Evolutionary conservation across 1,140 invertebrate genomes (phyloP).

Genomic region (Drosophila equinoxialis): DNA sequence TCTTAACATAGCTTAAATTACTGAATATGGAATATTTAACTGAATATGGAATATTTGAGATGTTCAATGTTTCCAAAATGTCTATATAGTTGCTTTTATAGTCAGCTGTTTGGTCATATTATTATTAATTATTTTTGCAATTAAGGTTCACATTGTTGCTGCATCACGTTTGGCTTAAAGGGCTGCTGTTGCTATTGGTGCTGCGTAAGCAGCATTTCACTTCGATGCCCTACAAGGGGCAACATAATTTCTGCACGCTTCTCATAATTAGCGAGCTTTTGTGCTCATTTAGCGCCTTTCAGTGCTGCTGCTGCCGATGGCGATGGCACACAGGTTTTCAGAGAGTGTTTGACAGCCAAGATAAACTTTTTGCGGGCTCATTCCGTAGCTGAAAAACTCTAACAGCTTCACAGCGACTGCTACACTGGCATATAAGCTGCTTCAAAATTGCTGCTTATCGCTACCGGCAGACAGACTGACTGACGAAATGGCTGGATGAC

Average conservation of each 20-base stretch:
- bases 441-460: conserved; percentile 50
- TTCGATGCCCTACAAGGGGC: conserved; percentile 21
- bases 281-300: conserved; percentile 67
- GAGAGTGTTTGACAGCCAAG: conserved; percentile 14
- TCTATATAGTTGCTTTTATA: conserved; percentile 42
- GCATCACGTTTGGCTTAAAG: conserved; percentile 67
- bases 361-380: conserved; percentile 44
- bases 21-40: too few species aligned
- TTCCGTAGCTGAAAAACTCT: conserved; percentile 6
- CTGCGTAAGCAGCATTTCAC: conserved; percentile 65
- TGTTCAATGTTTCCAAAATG: background rate
- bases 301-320: conserved; percentile 1
- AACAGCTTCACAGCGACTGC: background rate
- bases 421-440: conserved; percentile 36
- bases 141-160: conserved; percentile 77
- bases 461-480: conserved; percentile 14
- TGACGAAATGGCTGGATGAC: background rate
- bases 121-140: conserved; percentile 81
- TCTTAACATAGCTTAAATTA: too few species aligned
- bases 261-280: conserved; percentile 75
- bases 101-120: conserved; percentile 41
- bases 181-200: conserved; percentile 15
- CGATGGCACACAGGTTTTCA: conserved; percentile 12
- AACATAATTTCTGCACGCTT: conserved; percentile 60
- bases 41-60: too few species aligned